Base-by-base conservation (phyloP, 1,140 invertebrate species). In the Nephotettix cincticeps region DNA sequence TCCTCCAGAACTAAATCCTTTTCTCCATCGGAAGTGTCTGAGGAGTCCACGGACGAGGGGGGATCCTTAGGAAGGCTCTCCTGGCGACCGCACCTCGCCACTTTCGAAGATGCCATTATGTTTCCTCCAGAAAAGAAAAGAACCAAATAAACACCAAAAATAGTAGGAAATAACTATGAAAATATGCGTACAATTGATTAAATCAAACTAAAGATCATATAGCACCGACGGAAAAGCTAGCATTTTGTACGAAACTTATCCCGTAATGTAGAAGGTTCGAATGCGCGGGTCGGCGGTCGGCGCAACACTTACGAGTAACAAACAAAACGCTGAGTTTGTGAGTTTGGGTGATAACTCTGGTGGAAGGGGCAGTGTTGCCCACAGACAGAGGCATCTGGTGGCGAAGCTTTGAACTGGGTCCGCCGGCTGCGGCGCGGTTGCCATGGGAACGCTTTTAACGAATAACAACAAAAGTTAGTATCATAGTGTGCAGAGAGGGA, bases 1-100 rank as follows among this genome's bases (percentile, higher is more conserved):
- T 92, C 89, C 72, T 93, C 90, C 74, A 93, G 81, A 73, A 88
- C 87, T 76, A 88, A 90, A 75, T 87, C 87, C 71, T 88, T 87
- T 58, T 87, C 84, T 1, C 80, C 82, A 70, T 83, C 83, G 61
- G 81, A 80, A 3, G 81, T 82, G 70, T 83, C 83, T 9, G 76
- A 76, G 1, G 78, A 78, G 45, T 77, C 76, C 43, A 80, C 72
- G 69, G 78, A 77, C 14, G 80, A 78, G 1, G 80, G 80, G 17
- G 75, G 74, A 63, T 78, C 76, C 68, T 78, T 78, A 13, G 76
- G 74, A 23, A 78, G 68, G 72, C 80, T 81, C 61, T 81, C 80
- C 72, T 82, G 80, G 19, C 80, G 71, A 1, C 21, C 23, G 63
- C 76, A 77, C 70, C 78, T 40, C 27, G 73, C 76, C 21, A 81